These are phyloP conservation scores for Agrotis ipsilon DNA, from an alignment of 2,888 invertebrate genomes.

Conservation along the genomic window DNA sequence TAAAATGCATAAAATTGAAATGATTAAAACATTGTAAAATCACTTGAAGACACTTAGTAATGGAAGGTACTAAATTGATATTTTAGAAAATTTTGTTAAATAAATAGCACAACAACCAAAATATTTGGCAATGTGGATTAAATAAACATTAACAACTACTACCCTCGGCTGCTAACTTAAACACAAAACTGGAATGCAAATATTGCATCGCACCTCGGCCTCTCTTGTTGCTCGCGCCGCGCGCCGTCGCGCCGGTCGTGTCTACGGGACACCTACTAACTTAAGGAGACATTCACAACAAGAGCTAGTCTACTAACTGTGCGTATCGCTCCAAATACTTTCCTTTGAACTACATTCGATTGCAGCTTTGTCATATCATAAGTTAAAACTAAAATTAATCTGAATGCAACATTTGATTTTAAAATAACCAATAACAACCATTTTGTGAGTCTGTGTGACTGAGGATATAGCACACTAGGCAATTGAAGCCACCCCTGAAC, in stretches of 20 bases:
- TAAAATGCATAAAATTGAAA: conserved; percentile 91
- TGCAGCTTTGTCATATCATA: conserved; percentile 85
- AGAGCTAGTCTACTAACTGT: conserved; percentile 83
- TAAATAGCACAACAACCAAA: conserved; percentile 91
- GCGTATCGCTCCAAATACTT: conserved; percentile 88
- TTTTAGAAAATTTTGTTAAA: conserved; percentile 83
- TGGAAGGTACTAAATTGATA: conserved; percentile 90
- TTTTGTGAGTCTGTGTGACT: conserved; percentile 86
- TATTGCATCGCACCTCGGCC: conserved; percentile 90
- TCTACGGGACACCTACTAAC: conserved; percentile 69
- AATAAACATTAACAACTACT: conserved; percentile 87
- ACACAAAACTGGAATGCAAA: conserved; percentile 90
- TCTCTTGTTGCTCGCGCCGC: conserved; percentile 66
- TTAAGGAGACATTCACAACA: conserved; percentile 81
- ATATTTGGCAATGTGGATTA: conserved; percentile 89
- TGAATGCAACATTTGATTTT: conserved; percentile 89
- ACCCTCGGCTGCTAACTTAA: conserved; percentile 87
- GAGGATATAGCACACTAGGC: conserved; percentile 86
- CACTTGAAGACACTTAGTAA: conserved; percentile 86
- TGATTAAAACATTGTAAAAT: conserved; percentile 89
- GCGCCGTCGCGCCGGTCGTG: conserved; percentile 46
- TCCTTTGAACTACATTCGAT: conserved; percentile 88
- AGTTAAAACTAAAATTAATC: conserved; percentile 87
- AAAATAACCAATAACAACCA: conserved; percentile 88
- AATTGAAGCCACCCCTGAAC: conserved; percentile 73